These are phyloP conservation scores for Merops nubicus DNA, from an alignment of 2,113 vertebrate genomes.

Conservation along the genomic window DNA sequence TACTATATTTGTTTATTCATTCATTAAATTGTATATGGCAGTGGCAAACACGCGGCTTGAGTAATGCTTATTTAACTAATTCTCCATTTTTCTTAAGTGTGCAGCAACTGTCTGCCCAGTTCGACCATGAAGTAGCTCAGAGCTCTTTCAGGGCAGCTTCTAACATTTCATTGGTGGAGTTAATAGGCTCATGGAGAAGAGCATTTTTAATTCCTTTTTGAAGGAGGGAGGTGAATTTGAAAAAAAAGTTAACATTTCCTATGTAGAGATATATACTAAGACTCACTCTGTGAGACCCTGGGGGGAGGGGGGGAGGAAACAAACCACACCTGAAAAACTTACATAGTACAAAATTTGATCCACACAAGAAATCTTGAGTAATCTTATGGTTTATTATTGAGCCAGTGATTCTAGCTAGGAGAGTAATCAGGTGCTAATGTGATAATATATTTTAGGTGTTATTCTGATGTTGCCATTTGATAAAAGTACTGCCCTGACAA, in stretches of 20 bases:
- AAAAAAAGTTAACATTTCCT: background rate
- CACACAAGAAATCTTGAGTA: background rate
- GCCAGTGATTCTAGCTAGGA: background rate
- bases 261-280: background rate
- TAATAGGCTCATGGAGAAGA: background rate
- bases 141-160: background rate
- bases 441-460: background rate
- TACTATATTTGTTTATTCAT: background rate
- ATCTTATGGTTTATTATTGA: background rate
- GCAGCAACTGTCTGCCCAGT: background rate
- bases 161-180: background rate
- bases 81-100: background rate
- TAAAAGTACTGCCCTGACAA: background rate
- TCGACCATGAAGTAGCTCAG: background rate
- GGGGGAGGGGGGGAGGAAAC: too few relatives aligned
- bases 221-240: fast-evolving
- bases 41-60: background rate
- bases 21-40: background rate
- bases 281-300: background rate
- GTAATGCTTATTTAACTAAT: background rate
- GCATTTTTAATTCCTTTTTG: background rate
- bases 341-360: background rate
- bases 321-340: too few relatives aligned
- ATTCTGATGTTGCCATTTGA: background rate
- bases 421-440: background rate